Conservation (phyloP, 1,140 invertebrate genomes). For the Delia radicum region DNA sequence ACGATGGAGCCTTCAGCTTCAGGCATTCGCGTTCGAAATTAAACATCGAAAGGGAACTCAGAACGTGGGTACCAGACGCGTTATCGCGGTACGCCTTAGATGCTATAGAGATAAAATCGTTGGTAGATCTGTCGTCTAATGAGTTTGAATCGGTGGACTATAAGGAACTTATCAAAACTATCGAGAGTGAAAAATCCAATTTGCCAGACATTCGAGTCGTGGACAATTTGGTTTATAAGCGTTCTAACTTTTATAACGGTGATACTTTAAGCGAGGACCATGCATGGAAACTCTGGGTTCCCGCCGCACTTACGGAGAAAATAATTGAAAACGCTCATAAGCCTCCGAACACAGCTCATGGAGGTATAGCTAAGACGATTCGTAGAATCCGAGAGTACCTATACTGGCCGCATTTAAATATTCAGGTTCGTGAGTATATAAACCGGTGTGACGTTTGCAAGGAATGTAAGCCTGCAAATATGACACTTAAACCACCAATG, state of each 20-base stretch:
- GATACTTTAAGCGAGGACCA: background rate
- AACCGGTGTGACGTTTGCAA: background rate
- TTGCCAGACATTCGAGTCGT: background rate
- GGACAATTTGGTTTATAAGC: too few relatives aligned
- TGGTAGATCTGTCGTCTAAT: slow-evolving; percentile 11
- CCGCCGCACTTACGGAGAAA: background rate
- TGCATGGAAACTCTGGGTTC: slow-evolving; percentile 8
- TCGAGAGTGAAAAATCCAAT: background rate
- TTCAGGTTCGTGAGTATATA: background rate
- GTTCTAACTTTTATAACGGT: background rate
- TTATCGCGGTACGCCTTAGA: too few relatives aligned
- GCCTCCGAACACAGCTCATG: too few relatives aligned
- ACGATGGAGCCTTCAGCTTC: slow-evolving; percentile 14
- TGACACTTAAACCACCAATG: background rate
- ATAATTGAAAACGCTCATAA: background rate
- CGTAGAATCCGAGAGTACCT: background rate
- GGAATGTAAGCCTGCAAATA: background rate
- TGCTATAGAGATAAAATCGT: too few relatives aligned
- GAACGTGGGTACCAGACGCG: slow-evolving; percentile 23
- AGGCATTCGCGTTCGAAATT: background rate
- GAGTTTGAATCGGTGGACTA: background rate
- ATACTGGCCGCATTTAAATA: background rate
- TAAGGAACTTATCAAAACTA: background rate
- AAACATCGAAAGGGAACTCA: slow-evolving; percentile 14
- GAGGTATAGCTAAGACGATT: too few relatives aligned